Percentiles rank a stretch among this genome's conserved stretches.
These are phyloP conservation scores for Conchocele bisecta DNA, from an alignment of 2,888 invertebrate genomes.

Conservation along the genomic window DNA sequence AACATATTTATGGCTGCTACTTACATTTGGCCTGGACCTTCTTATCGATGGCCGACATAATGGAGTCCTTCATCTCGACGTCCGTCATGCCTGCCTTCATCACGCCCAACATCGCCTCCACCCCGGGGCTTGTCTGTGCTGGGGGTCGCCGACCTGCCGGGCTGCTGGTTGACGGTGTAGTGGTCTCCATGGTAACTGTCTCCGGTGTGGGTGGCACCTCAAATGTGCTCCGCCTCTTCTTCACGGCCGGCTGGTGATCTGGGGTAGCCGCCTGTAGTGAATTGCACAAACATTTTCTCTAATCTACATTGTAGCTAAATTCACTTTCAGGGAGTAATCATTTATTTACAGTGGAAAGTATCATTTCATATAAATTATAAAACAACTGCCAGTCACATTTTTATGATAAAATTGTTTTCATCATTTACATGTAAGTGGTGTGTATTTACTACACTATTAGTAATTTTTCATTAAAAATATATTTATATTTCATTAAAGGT, in stretches of 20 bases:
- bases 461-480: too few species aligned
- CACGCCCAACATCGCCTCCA: slow-evolving; percentile 65
- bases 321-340: too few species aligned
- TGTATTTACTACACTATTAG: too few species aligned
- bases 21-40: slow-evolving; percentile 66
- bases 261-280: slow-evolving; percentile 18
- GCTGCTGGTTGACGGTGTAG: background rate
- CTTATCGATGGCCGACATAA: slow-evolving; percentile 70
- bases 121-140: slow-evolving; percentile 63
- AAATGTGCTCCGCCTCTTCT: slow-evolving; percentile 67
- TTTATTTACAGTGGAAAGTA: too few species aligned
- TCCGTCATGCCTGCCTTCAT: slow-evolving; percentile 68
- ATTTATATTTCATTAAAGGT: too few species aligned
- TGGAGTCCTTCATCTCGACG: slow-evolving; percentile 68
- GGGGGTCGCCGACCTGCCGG: too few species aligned
- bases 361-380: too few species aligned
- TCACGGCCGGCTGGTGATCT: slow-evolving; percentile 11
- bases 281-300: too few species aligned
- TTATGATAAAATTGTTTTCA: too few species aligned
- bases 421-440: too few species aligned
- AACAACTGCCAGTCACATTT: too few species aligned
- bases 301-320: too few species aligned
- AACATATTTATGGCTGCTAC: background rate
- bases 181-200: slow-evolving; percentile 12
- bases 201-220: slow-evolving; percentile 62